Base-by-base conservation (phyloP, 2,797 vertebrate species). In the Hipposideros larvatus region DNA sequence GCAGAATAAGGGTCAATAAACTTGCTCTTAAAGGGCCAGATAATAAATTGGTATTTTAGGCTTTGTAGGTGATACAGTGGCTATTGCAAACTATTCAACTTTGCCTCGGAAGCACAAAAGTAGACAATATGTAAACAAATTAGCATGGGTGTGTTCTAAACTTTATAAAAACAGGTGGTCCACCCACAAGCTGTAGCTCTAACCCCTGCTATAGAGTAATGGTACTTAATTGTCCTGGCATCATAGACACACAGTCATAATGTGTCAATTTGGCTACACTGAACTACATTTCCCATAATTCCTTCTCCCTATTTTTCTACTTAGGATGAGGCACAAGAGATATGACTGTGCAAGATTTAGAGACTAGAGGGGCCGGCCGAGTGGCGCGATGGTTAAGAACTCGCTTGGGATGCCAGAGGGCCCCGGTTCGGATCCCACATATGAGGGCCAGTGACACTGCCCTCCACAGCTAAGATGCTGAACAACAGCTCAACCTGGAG, bases 281-380 rank as follows among this genome's bases (percentile, higher is more conserved):
- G 5, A 94, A 74, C 86, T 91, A 73, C 53, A 43, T 31, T 74
- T 79, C 59, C 80, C 75, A 92, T 55, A 87, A 74, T 65, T 87
- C 70, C 70, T 31, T 31, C 78, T 57, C 37, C 73, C 46, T 75
- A 11, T 37, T 6, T 83, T 61, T 68, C 93, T 51, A 77, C 37
- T 84, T 48, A 61, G 8, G 48, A 34, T 70, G 7, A 65, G 14
- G 11, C 24, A 82, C 16, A 70, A 83, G 9, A 92, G 19, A 87
- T 26, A n/a, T 43, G 77, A 9, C 41, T 65, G 0, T 21, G 19
- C 53, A 82, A 78, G 31, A 93, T 84, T 79, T 55, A 82, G 18
- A 92, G 14, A 79, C 8, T 7, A 15, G 43, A 91, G n/a, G n/a
- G n/a, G n/a, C n/a, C n/a, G n/a, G n/a, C n/a, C n/a, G n/a, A n/a